phyloP scores from a whole-genome alignment of 2,113 vertebrate genomes.

The Dipodomys merriami region DNA sequence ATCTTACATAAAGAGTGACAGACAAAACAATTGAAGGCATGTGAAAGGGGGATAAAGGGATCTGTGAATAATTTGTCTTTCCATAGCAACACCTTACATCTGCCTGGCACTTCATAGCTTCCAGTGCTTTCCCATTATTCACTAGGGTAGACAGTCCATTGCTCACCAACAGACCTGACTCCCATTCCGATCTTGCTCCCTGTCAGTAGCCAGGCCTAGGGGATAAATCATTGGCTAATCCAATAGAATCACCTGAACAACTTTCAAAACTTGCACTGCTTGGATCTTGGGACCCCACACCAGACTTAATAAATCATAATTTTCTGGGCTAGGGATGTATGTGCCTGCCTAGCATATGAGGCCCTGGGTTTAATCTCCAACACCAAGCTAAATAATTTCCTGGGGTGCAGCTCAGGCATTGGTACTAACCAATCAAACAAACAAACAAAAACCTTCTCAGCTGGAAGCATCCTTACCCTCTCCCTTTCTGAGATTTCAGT shows the following conservation, averaged over 20 bases:
- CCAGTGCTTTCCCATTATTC: conserved; percentile 43
- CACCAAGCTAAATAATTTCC: not conserved
- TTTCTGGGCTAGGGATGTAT: not conserved
- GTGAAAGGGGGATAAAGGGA: not conserved
- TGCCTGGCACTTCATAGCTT: conserved; percentile 39
- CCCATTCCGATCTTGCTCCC: conserved; percentile 2
- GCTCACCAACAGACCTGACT: not conserved
- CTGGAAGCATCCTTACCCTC: not conserved
- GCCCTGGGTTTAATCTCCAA: not conserved
- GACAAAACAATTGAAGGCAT: conserved; percentile 3
- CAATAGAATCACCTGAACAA: not conserved
- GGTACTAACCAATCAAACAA: not conserved
- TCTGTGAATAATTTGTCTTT: not conserved
- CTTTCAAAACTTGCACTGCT: not conserved
- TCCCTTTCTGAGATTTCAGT: not conserved
- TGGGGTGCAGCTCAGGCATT: not conserved
- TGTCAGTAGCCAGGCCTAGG: not conserved
- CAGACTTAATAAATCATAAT: not conserved
- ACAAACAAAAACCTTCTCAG: not conserved
- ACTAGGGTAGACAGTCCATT: not conserved
- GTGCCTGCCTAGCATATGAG: not conserved
- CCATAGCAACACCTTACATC: not conserved
- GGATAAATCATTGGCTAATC: not conserved
- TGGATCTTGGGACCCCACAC: not conserved
- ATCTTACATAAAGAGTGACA: not conserved